Base-by-base conservation (phyloP, 1,140 invertebrate genomes). In the Pachyrhynchus sulphureomaculatus region DNA sequence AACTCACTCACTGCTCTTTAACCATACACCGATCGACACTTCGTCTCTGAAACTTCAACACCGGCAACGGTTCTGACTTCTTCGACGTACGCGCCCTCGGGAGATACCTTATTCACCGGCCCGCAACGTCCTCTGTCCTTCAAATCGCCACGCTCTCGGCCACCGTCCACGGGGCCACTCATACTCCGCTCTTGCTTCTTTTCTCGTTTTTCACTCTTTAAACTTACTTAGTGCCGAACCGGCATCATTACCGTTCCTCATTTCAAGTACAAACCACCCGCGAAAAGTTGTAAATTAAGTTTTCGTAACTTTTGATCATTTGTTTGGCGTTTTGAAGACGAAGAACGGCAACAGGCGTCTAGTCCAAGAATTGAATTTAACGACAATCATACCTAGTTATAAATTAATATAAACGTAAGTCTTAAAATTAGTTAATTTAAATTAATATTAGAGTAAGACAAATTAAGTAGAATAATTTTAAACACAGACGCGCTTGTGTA, bases 281-380 rank as follows among this genome's bases (percentile, higher is more conserved):
- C 37, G 52, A 53, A 62, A 55, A 61, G 33, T 58, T 62, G 54
- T 59, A 32, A 52, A 51, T 68, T 56, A 47, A 36, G 29, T 62
- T 62, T 41, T 15, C 8, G 57, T 51, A 60, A 60, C 37, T 60
- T 47, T 52, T 60, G 15, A 58, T n/a, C 18, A 34, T 57, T 56
- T 62, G 66, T 74, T 71, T 61, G 60, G 67, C 71, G 65, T 74
- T 72, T 71, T 72, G 64, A 74, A 72, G 73, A 70, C 73, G 72
- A 70, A 73, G 74, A n/a, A 74, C 74, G 68, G 56, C 60, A 67
- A 66, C 58, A 70, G 52, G 37, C 60, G 73, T 75, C 72, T 74
- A 72, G 74, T 76, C 74, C 74, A 76, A 76, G 74, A 76, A 76
- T 76, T 73, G 74, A 75, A 75, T 73, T 68, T 64, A 68, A 64